Base-by-base conservation (phyloP, 2,888 invertebrate genomes). In the Hipparchia sbordonii region DNA sequence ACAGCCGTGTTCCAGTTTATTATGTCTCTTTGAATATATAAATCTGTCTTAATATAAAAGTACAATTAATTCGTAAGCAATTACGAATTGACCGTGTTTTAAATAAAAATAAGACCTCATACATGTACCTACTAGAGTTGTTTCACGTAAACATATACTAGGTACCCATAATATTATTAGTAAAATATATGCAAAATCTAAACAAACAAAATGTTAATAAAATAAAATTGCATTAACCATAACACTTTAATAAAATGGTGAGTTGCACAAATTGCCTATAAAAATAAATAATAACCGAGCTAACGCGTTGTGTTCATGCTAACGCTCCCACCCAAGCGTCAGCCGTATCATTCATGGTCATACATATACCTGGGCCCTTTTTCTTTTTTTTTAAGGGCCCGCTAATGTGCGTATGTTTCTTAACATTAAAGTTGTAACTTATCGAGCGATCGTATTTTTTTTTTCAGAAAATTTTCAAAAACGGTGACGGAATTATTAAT, bases 301-400 rank as follows among this genome's bases (percentile, higher is more conserved):
- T 39, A 12, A 12, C 0, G n/a, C 46, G 23, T 23, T 13, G 33
- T 60, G 69, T 71, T 72, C 74, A 60, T 79, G 77, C 79, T 75
- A 70, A 75, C 80, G 68, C 67, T 81, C 75, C 78, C 57, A 6
- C 23, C 70, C 65, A 77, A 77, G 59, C 79, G 77, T 79, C 81
- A 79, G 79, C 77, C 79, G 77, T 84, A 84, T 84, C 84, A 82
- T 82, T 83, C 82, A 82, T 80, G 82, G 79, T 79, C 78, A 78
- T 77, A 77, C 76, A 77, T 82, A 79, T 82, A 83, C 82, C 82
- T 80, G 81, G 79, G 80, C 80, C 79, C 76, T 78, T 79, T 80
- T 80, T 79, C 77, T 80, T 72, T 76, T 75, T 74, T 74, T 71
- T 73, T 10, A 9, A 67, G 69, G 75, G 70, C 70, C 76, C 78